Conservation (phyloP, 2,113 vertebrate species). For the Sebastes schlegelii region DNA sequence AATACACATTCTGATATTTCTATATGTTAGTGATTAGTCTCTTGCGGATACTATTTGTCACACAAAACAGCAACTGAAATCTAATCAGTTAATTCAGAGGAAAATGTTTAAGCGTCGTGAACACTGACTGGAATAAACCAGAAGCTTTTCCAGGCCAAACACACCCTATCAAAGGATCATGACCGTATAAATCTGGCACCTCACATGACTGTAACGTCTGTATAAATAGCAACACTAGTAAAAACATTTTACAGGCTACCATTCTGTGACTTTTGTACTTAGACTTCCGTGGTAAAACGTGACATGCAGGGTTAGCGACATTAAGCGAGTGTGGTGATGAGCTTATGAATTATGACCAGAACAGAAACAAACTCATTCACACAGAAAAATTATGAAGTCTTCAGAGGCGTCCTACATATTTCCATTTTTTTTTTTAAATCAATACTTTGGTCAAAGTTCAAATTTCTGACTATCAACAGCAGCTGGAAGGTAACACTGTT, state of each 20-base stretch:
- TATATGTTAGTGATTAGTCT: slow-evolving; percentile 17
- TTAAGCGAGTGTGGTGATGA: slow-evolving; percentile 26
- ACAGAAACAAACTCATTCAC: slow-evolving; percentile 17
- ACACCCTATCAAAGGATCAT: neutral
- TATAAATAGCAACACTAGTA: neutral
- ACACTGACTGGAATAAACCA: neutral
- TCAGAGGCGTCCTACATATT: neutral
- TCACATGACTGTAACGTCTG: neutral
- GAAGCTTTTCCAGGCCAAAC: neutral
- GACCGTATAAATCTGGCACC: neutral
- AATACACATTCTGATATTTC: neutral
- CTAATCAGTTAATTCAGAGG: neutral
- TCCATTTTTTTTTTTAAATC: neutral
- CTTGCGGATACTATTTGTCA: neutral
- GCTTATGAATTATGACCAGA: slow-evolving; percentile 50
- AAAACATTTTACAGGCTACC: neutral
- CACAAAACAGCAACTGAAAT: slow-evolving; percentile 10
- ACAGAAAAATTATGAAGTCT: neutral
- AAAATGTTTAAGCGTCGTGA: neutral
- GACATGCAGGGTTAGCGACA: slow-evolving; percentile 17
- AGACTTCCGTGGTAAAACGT: slow-evolving; percentile 12
- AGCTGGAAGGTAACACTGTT: neutral
- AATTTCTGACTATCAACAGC: neutral
- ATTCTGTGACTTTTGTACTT: slow-evolving; percentile 10
- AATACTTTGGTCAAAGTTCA: neutral